phyloP scores from a whole-genome alignment of 2,113 vertebrate genomes.

The Hepsetus odoe region DNA sequence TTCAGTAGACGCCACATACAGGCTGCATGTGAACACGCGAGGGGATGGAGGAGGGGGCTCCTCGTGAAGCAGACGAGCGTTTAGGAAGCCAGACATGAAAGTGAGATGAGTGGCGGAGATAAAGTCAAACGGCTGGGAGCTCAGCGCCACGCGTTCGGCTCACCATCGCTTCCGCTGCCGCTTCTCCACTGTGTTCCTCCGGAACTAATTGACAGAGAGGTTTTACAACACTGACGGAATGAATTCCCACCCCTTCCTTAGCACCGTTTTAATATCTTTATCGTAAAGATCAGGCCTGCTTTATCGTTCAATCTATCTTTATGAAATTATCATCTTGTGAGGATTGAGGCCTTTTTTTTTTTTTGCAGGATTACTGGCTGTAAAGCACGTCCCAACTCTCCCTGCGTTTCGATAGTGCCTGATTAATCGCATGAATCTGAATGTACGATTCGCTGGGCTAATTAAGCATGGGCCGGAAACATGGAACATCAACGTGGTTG shows the following conservation, averaged over 20 bases:
- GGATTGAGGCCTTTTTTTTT: conserved; percentile 17
- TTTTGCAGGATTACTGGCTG: conserved; percentile 16
- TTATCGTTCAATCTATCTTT: conserved; percentile 45
- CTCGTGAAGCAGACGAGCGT: conserved; percentile 33
- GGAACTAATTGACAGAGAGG: conserved; percentile 24
- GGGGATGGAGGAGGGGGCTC: conserved; percentile 3
- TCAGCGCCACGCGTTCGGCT: conserved; percentile 9
- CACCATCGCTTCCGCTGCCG: neutral
- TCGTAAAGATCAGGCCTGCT: conserved; percentile 28
- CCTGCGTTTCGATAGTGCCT: conserved; percentile 3
- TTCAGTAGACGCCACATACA: neutral
- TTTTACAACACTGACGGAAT: conserved; percentile 14
- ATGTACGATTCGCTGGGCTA: conserved; percentile 28
- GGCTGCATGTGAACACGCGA: neutral
- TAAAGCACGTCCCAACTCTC: conserved; percentile 11
- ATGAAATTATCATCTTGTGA: conserved; percentile 45
- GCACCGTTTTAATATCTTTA: conserved; percentile 37
- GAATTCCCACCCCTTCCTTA: neutral
- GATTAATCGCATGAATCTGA: conserved; percentile 22
- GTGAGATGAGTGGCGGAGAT: conserved; percentile 29
- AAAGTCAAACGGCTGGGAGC: conserved; percentile 32
- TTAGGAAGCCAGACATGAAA: conserved; percentile 41
- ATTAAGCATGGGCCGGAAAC: conserved; percentile 16
- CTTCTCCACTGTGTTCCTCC: neutral
- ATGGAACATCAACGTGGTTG: neutral